phyloP scores from a whole-genome alignment of 2,113 vertebrate species.

The Gambusia holbrooki region DNA sequence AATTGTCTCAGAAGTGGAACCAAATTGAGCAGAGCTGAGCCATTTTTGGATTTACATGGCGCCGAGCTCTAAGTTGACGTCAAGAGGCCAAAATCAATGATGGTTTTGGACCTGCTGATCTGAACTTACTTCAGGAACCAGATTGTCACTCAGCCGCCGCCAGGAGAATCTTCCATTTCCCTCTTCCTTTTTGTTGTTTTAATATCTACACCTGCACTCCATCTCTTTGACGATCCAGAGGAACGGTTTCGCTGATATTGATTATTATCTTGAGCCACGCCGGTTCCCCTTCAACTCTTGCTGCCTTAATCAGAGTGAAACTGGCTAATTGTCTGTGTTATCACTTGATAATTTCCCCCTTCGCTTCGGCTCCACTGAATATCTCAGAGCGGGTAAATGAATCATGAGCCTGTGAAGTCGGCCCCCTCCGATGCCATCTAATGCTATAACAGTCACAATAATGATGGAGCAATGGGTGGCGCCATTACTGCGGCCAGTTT shows the following conservation, averaged over 20 bases:
- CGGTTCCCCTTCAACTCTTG: background rate
- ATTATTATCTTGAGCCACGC: constrained; percentile 1
- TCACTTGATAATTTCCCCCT: constrained; percentile 47
- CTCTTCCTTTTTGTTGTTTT: background rate
- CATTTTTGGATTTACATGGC: constrained; percentile 66
- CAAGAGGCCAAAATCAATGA: constrained; percentile 66
- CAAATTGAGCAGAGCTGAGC: constrained; percentile 54
- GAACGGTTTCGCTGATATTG: constrained; percentile 2
- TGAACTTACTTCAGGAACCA: constrained; percentile 42
- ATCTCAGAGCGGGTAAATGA: constrained; percentile 54
- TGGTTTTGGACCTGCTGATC: constrained; percentile 44
- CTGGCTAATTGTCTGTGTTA: constrained; percentile 49
- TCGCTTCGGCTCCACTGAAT: constrained; percentile 14
- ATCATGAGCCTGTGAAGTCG: constrained; percentile 33
- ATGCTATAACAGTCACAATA: constrained; percentile 64
- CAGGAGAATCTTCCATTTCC: background rate
- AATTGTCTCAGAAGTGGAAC: constrained; percentile 64
- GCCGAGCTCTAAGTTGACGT: constrained; percentile 47
- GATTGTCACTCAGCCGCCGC: constrained; percentile 25
- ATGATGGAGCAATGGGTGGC: constrained; percentile 59
- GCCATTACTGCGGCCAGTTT: constrained; percentile 62
- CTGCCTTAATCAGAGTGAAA: constrained; percentile 31
- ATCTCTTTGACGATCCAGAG: background rate
- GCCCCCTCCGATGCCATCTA: constrained; percentile 55
- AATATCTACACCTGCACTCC: background rate